A percentile compares a stretch with the other conserved stretches of the same genome.
These are phyloP conservation scores for Acanthurus tractus DNA, from an alignment of 2,797 vertebrate genomes.

Conservation along the genomic window DNA sequence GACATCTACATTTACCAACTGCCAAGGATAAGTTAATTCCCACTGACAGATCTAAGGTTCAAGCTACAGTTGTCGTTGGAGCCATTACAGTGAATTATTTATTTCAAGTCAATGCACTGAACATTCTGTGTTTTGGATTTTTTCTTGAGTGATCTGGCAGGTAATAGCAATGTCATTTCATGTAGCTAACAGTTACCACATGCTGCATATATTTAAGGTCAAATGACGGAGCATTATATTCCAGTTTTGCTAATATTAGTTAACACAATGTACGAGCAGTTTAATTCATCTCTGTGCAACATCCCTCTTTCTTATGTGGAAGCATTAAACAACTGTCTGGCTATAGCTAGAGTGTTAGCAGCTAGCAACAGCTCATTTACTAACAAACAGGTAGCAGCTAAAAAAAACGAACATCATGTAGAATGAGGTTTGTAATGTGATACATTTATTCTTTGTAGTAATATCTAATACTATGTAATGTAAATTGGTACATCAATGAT, in stretches of 20 bases:
- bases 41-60: slow-evolving; percentile 12
- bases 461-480: background rate
- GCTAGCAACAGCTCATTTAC: too few species aligned
- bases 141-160: background rate
- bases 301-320: background rate
- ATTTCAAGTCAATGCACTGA: slow-evolving; percentile 11
- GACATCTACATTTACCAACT: background rate
- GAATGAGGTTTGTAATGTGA: too few species aligned
- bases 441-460: background rate
- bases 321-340: too few species aligned
- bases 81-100: slow-evolving; percentile 19
- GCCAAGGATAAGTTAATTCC: background rate
- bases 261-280: background rate
- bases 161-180: background rate
- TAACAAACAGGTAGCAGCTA: too few species aligned
- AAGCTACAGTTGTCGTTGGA: background rate
- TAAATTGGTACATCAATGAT: background rate
- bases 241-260: background rate
- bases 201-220: background rate
- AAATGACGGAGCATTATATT: background rate
- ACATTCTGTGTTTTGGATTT: background rate
- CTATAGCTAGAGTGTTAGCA: too few species aligned
- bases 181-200: background rate
- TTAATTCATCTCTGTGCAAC: too few species aligned
- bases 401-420: too few species aligned